These are phyloP conservation scores for Ophion slaviceki DNA, from an alignment of 2,888 invertebrate genomes.

Conservation along the genomic window DNA sequence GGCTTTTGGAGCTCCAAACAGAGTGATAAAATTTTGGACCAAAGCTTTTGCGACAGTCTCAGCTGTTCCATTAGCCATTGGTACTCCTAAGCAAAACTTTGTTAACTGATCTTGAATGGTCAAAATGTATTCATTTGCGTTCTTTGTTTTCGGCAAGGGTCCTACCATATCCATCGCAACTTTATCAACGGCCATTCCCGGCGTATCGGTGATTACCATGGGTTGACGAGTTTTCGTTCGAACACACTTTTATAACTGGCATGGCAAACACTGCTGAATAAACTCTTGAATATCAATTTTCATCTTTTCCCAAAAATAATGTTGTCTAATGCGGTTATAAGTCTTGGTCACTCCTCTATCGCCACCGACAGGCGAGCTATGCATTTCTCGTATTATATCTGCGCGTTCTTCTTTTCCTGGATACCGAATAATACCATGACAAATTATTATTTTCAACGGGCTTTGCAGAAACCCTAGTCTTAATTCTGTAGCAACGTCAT, in stretches of 20 bases:
- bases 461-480: conserved; percentile 17
- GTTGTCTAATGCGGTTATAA: conserved; percentile 30
- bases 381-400: conserved; percentile 19
- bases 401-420: not conserved
- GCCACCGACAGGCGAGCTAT: conserved; percentile 32
- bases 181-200: too few species aligned
- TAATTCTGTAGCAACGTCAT: conserved; percentile 11
- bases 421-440: conserved; percentile 13
- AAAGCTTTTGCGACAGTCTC: too few species aligned
- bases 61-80: too few species aligned
- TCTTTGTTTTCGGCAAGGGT: too few species aligned
- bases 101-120: too few species aligned
- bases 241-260: conserved; percentile 43
- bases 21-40: too few species aligned
- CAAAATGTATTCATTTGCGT: too few species aligned
- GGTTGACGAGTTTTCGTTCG: conserved; percentile 23
- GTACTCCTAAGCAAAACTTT: too few species aligned
- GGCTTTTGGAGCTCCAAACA: too few species aligned
- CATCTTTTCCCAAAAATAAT: conserved; percentile 1
- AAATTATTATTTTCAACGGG: conserved; percentile 23
- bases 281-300: not conserved
- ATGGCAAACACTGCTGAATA: conserved; percentile 34
- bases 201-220: not conserved
- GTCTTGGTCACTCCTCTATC: conserved; percentile 50
- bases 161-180: too few species aligned